Evolutionary conservation across 2,113 vertebrate species (phyloP).

Genomic region (Galemys pyrenaicus): DNA sequence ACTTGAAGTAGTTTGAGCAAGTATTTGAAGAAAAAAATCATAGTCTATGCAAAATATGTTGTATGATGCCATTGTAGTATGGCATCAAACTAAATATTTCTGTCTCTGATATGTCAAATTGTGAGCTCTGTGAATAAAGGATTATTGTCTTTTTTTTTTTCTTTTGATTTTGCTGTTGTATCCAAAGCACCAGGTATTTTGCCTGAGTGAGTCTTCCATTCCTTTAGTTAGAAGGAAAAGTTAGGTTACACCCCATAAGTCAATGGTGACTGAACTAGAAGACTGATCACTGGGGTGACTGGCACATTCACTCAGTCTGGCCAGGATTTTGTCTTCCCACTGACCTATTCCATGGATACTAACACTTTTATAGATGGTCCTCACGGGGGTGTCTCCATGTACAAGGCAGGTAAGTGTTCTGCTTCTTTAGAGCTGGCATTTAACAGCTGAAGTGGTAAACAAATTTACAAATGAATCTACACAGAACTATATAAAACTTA

Average conservation of each 20-base stretch:
- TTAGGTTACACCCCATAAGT: neutral
- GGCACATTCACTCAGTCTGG: neutral
- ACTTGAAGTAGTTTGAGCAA: neutral
- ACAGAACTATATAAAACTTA: neutral
- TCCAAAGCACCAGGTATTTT: neutral
- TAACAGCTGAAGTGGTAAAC: neutral
- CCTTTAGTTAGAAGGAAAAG: neutral
- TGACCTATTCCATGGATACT: neutral
- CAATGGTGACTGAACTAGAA: neutral
- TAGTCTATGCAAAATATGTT: neutral
- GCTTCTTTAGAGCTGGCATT: neutral
- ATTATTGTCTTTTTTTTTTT: no score
- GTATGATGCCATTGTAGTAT: neutral
- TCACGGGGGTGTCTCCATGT: neutral
- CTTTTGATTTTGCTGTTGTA: neutral
- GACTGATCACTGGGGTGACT: neutral
- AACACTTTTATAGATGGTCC: neutral
- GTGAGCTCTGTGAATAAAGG: neutral
- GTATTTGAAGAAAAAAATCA: neutral
- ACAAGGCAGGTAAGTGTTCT: neutral
- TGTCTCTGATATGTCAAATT: neutral
- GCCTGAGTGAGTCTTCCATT: neutral
- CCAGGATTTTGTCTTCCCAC: neutral
- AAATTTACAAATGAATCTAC: neutral
- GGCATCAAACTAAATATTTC: neutral